Conservation (phyloP, 2,888 invertebrate species). For the Lithosia quadra region DNA sequence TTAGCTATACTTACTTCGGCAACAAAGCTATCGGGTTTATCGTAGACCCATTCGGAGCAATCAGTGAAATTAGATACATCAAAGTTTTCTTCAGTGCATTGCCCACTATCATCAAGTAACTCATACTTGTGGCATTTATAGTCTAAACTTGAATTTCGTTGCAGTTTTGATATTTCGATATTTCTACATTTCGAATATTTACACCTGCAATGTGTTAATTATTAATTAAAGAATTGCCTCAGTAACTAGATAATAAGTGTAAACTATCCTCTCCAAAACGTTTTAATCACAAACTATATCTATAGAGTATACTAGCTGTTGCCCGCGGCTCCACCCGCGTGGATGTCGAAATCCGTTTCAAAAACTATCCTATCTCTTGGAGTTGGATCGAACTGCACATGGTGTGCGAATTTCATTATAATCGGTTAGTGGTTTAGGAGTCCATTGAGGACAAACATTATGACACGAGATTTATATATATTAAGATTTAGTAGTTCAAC, state of each 20-base stretch:
- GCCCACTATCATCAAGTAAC: slow-evolving; percentile 10
- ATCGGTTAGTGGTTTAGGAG: too few species aligned
- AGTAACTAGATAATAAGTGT: neutral
- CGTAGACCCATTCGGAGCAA: slow-evolving; percentile 40
- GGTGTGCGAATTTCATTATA: too few species aligned
- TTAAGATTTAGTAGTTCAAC: too few species aligned
- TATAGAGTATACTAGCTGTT: too few species aligned
- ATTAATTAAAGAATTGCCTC: neutral
- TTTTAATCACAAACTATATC: too few species aligned
- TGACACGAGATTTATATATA: too few species aligned
- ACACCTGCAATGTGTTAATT: slow-evolving; percentile 28
- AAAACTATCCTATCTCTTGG: too few species aligned
- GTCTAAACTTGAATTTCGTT: slow-evolving; percentile 28
- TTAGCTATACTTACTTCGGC: slow-evolving; percentile 34
- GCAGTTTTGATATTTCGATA: slow-evolving; percentile 22
- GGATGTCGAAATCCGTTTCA: too few species aligned
- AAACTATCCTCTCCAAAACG: neutral
- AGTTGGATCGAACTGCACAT: too few species aligned
- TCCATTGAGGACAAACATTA: too few species aligned
- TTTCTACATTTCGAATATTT: slow-evolving; percentile 27
- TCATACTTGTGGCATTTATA: slow-evolving; percentile 39
- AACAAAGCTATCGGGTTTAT: slow-evolving; percentile 37
- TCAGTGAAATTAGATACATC: slow-evolving; percentile 13
- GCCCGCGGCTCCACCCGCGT: too few species aligned
- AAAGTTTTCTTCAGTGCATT: slow-evolving; percentile 28